phyloP scores from a whole-genome alignment of 2,888 invertebrate species.

The Hesperia comma region DNA sequence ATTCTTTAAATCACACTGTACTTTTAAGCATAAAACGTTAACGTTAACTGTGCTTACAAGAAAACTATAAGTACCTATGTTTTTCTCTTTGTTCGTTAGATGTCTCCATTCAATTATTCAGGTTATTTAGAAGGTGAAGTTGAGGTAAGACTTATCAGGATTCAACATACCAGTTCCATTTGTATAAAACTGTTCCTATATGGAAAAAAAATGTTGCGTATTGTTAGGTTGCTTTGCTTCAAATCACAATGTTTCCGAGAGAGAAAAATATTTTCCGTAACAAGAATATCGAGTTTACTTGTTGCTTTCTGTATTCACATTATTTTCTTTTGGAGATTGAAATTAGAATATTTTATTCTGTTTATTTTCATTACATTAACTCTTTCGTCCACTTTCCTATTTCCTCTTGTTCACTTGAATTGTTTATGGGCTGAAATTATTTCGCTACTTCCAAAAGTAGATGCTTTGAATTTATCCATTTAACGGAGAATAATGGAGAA shows the following conservation, averaged over 20 bases:
- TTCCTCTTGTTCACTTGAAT: slow-evolving; percentile 1
- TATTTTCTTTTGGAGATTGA: slow-evolving; percentile 1
- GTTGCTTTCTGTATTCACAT: slow-evolving; percentile 18
- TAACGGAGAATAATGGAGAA: slow-evolving; percentile 11
- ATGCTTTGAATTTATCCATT: slow-evolving; percentile 19
- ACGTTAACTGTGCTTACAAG: no score
- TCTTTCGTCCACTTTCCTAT: slow-evolving; percentile 12
- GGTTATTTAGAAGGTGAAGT: no score
- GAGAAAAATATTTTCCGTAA: slow-evolving; percentile 1
- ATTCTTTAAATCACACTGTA: no score
- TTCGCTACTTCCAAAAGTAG: slow-evolving; percentile 1
- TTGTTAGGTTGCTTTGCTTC: slow-evolving; percentile 5
- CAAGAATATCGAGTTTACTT: slow-evolving; percentile 22
- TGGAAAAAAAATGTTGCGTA: slow-evolving; percentile 1
- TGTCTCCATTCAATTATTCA: no score
- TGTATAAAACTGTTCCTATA: no score
- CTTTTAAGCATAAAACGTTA: no score
- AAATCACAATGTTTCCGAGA: slow-evolving; percentile 23
- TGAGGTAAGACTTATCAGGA: no score
- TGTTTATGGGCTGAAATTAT: slow-evolving; percentile 10
- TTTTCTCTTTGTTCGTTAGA: no score
- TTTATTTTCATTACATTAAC: background rate
- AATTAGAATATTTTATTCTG: slow-evolving; percentile 13
- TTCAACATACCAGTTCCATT: background rate
- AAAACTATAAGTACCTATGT: no score